phyloP scores from a whole-genome alignment of 2,888 invertebrate species.

The Cybosia mesomella region DNA sequence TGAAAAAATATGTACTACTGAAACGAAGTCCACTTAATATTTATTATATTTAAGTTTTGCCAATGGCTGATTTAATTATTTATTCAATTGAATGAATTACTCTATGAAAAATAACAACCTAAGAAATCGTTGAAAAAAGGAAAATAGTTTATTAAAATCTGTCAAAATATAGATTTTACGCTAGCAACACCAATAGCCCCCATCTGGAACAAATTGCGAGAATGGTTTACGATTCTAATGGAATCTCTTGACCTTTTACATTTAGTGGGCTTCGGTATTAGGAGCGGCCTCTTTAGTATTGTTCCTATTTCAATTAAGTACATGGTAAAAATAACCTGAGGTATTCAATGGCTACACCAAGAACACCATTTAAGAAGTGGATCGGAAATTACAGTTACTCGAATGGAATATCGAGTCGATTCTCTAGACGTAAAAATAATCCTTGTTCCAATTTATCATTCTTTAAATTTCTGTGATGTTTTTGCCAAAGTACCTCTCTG shows the following conservation, averaged over 20 bases:
- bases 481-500: constrained; percentile 9
- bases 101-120: neutral
- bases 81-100: neutral
- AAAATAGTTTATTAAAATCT: neutral
- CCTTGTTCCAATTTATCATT: constrained; percentile 19
- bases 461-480: constrained; percentile 16
- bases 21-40: too few relatives aligned
- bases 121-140: neutral
- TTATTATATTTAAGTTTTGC: too few relatives aligned
- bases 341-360: constrained; percentile 3
- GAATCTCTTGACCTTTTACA: constrained; percentile 48
- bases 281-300: constrained; percentile 30
- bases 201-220: constrained; percentile 45
- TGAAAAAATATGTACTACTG: too few relatives aligned
- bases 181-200: constrained; percentile 21
- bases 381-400: constrained; percentile 12
- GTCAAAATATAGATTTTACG: neutral
- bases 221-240: constrained; percentile 51
- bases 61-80: too few relatives aligned
- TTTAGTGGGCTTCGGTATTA: constrained; percentile 36
- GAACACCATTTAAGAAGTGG: neutral
- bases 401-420: constrained; percentile 21
- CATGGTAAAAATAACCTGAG: constrained; percentile 25
- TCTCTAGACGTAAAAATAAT: constrained; percentile 21
- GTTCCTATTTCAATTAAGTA: constrained; percentile 30